phyloP scores from a whole-genome alignment of 2,113 vertebrate genomes.

The Lasiurus cinereus region DNA sequence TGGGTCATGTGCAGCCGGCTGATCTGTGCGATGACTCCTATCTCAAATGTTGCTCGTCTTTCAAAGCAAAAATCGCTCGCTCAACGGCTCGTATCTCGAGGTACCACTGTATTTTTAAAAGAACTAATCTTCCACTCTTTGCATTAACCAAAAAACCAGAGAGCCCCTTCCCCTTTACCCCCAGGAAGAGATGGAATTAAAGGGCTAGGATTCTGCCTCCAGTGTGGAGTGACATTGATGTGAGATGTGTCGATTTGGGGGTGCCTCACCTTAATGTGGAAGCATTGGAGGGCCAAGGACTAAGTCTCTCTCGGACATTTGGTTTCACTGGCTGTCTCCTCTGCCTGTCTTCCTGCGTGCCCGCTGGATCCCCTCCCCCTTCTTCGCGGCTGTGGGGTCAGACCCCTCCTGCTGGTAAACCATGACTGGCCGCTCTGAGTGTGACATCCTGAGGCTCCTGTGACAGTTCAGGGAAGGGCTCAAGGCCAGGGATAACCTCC shows the following conservation, averaged over 20 bases:
- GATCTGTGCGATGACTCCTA: too few species aligned
- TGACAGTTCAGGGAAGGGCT: not conserved
- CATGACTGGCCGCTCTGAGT: not conserved
- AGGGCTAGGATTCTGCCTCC: not conserved
- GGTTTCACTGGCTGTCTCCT: not conserved
- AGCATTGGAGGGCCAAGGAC: not conserved
- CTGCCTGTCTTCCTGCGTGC: not conserved
- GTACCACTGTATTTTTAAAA: not conserved
- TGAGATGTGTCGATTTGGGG: not conserved
- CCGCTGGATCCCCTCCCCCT: not conserved
- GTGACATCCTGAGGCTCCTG: not conserved
- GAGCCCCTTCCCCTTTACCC: not conserved
- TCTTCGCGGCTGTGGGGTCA: not conserved
- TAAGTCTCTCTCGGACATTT: not conserved
- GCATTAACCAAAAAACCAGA: conserved; percentile 19
- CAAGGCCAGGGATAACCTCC: too few species aligned
- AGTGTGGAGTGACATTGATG: not conserved
- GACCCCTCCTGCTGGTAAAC: not conserved
- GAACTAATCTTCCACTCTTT: not conserved
- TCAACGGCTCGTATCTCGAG: too few species aligned
- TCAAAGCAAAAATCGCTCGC: too few species aligned
- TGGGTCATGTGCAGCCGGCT: too few species aligned
- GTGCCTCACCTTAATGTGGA: not conserved
- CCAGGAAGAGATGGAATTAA: not conserved
- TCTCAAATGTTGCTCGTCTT: too few species aligned